Conservation (phyloP, 2,888 invertebrate genomes). For the Arge pagana region DNA sequence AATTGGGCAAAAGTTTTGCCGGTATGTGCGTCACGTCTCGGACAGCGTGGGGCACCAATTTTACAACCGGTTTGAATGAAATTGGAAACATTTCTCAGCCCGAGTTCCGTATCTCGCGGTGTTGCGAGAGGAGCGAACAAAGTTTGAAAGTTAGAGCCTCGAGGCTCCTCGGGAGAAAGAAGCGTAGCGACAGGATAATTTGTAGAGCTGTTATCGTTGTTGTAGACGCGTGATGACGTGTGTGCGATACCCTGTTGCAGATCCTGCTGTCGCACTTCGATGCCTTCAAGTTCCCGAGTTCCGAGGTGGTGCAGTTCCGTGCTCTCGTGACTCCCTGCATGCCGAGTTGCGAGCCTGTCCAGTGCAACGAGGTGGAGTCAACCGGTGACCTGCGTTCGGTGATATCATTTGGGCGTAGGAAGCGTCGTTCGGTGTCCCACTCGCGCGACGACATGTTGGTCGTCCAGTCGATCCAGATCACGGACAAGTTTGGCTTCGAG, state of each 20-base stretch:
- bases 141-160: slow-evolving; percentile 20
- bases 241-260: slow-evolving; percentile 64
- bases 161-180: too few relatives aligned
- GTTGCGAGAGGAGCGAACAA: slow-evolving; percentile 16
- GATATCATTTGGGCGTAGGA: slow-evolving; percentile 81
- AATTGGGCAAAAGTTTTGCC: slow-evolving; percentile 13
- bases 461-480: slow-evolving; percentile 90
- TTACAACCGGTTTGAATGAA: slow-evolving; percentile 50
- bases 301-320: slow-evolving; percentile 92
- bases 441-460: slow-evolving; percentile 81
- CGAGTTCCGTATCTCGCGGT: slow-evolving; percentile 12
- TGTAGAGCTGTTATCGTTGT: too few relatives aligned
- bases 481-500: slow-evolving; percentile 89
- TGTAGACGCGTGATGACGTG: too few relatives aligned
- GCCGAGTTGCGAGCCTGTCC: slow-evolving; percentile 90
- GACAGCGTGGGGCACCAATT: slow-evolving; percentile 40
- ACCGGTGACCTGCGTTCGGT: slow-evolving; percentile 83
- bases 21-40: slow-evolving; percentile 53
- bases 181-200: too few relatives aligned
- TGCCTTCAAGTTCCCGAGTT: slow-evolving; percentile 95
- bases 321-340: slow-evolving; percentile 94
- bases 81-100: slow-evolving; percentile 56
- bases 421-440: slow-evolving; percentile 68
- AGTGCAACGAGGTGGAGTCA: slow-evolving; percentile 83
- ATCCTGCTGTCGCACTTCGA: slow-evolving; percentile 89